Evolutionary conservation across 2,888 invertebrate genomes (phyloP), one percentile per base, ranked within the genome.

Genomic region (Polydesmus complanatus): DNA sequence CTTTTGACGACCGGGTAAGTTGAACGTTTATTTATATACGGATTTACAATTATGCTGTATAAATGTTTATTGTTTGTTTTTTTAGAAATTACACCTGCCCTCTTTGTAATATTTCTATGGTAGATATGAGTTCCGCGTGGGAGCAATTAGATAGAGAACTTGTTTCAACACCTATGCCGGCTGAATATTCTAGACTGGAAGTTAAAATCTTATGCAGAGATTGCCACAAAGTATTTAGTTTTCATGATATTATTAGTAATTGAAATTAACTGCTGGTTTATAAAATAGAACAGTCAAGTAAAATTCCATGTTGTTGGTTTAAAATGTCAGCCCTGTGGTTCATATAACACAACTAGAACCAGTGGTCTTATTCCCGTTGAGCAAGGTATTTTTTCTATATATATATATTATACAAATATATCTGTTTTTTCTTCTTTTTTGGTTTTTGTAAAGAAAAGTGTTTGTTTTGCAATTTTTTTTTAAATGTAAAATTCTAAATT

Each of bases 201-300:
- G 85, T 88, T 22, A 83, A 86, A 61, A 88, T 92, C 69, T 79
- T 91, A 8, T 93, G 93, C 77, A 88, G 88, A 73, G 93, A 93
- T 76, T 93, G 93, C 73, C 91, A 91, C 73, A 84, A 88, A 82
- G 90, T 88, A 74, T 18, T n/a, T n/a, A n/a, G n/a, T n/a, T n/a
- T n/a, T n/a, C n/a, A n/a, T n/a, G n/a, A n/a, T n/a, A n/a, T n/a
- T n/a, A n/a, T n/a, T n/a, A n/a, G n/a, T n/a, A n/a, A n/a, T n/a
- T n/a, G n/a, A n/a, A n/a, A n/a, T n/a, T n/a, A n/a, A n/a, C n/a
- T 37, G 14, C 14, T 37, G 37, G 37, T 14, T 8, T 54, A 1
- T 18, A 19, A 27, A 60, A 1, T 27, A 22, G 3, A 47, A 47
- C 47, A 86, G 86, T 21, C 83, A 82, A 27, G 86, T 88, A 8